A percentile compares a stretch with the other conserved stretches of the same genome.
Evolutionary conservation across 2,888 invertebrate genomes (phyloP).

Genomic region (Cryptosula pallasiana): DNA sequence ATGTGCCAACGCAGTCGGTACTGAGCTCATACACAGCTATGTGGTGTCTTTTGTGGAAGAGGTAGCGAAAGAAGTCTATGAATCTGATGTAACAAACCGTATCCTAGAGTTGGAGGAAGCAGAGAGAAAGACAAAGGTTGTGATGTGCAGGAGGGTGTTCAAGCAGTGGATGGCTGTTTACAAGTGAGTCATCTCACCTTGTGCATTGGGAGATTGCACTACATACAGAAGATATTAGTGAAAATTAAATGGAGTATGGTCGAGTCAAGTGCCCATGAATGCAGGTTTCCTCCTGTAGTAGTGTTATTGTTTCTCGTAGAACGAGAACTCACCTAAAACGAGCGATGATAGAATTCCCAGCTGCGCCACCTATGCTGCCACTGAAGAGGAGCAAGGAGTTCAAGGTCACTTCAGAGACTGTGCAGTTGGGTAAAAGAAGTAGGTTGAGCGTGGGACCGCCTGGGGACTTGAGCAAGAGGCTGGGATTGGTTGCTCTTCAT

Average conservation of each 20-base stretch:
- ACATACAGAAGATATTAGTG: too few relatives aligned
- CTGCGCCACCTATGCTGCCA: constrained; percentile 35
- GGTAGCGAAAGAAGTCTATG: constrained; percentile 34
- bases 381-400: constrained; percentile 27
- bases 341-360: constrained; percentile 45
- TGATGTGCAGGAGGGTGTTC: not conserved
- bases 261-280: too few relatives aligned
- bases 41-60: constrained; percentile 30
- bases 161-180: not conserved
- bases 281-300: too few relatives aligned
- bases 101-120: constrained; percentile 36
- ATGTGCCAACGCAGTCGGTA: constrained; percentile 28
- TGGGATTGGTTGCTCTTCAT: constrained; percentile 24
- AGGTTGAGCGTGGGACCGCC: constrained; percentile 35
- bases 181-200: too few relatives aligned
- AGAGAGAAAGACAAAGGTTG: not conserved
- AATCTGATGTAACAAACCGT: constrained; percentile 40
- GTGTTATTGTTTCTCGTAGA: too few relatives aligned
- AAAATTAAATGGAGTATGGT: too few relatives aligned
- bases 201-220: too few relatives aligned
- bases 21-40: constrained; percentile 23
- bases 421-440: constrained; percentile 31
- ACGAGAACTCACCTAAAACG: constrained; percentile 34
- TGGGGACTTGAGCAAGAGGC: constrained; percentile 31
- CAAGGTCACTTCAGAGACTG: not conserved